These are phyloP conservation scores for Podotricha telesiphe DNA, from an alignment of 2,888 invertebrate species.

Conservation along the genomic window DNA sequence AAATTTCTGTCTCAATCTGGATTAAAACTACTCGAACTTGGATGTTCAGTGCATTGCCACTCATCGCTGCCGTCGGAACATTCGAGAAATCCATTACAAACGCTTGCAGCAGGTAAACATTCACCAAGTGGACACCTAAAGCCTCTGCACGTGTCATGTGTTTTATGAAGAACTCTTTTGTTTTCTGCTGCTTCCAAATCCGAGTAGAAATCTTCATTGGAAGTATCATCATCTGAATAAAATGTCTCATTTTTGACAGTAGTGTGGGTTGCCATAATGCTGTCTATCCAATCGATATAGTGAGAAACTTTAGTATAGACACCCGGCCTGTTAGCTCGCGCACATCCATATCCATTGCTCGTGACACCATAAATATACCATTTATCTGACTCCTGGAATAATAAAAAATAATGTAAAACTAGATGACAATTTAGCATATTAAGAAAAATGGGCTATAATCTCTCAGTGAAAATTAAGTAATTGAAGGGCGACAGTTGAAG, in stretches of 20 bases:
- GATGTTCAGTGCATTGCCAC: constrained; percentile 78
- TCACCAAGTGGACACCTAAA: constrained; percentile 90
- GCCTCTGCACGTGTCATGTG: constrained; percentile 83
- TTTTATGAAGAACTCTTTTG: constrained; percentile 55
- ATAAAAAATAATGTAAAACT: background rate
- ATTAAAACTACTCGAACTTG: constrained; percentile 58
- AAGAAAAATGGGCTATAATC: background rate
- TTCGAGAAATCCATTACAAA: constrained; percentile 91
- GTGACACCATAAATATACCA: constrained; percentile 87
- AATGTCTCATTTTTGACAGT: constrained; percentile 52
- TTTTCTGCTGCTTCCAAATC: constrained; percentile 76
- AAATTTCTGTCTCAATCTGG: constrained; percentile 58
- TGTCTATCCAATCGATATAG: constrained; percentile 89
- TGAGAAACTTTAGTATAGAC: constrained; percentile 91
- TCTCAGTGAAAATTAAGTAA: background rate
- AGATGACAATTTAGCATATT: background rate
- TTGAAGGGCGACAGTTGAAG: background rate
- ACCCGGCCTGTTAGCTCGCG: constrained; percentile 89
- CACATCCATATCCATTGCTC: constrained; percentile 92
- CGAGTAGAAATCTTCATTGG: constrained; percentile 64
- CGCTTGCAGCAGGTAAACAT: constrained; percentile 87
- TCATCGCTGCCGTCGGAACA: constrained; percentile 91
- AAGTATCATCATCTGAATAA: constrained; percentile 48
- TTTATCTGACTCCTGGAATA: constrained; percentile 71
- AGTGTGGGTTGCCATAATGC: constrained; percentile 74